These are phyloP conservation scores for Lacerta agilis DNA, from an alignment of 2,797 vertebrate genomes.

Conservation along the genomic window DNA sequence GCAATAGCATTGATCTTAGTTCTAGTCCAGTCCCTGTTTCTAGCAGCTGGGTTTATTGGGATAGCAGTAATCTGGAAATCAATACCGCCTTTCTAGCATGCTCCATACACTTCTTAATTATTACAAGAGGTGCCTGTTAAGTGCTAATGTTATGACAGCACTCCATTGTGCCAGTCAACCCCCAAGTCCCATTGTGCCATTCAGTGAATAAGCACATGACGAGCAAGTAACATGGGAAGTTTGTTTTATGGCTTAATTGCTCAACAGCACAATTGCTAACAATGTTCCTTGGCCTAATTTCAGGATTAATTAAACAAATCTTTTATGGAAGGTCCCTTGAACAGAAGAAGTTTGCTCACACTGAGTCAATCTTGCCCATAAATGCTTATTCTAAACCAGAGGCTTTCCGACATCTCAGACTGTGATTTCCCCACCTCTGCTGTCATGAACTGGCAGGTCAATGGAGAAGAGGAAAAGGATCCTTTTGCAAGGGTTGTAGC, in stretches of 20 bases:
- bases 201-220: constrained; percentile 12
- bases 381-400: background rate
- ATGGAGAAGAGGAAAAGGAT: no score
- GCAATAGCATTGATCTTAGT: constrained; percentile 18
- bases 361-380: background rate
- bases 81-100: background rate
- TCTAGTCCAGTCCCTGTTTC: background rate
- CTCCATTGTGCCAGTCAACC: constrained; percentile 20
- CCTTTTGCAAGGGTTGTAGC: no score
- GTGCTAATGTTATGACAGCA: constrained; percentile 32
- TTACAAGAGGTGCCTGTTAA: constrained; percentile 27
- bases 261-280: background rate
- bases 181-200: background rate
- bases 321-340: background rate
- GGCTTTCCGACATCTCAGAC: background rate
- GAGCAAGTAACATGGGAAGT: background rate
- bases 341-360: background rate
- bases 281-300: background rate
- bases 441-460: no score
- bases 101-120: constrained; percentile 27
- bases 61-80: constrained; percentile 6
- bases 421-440: no score
- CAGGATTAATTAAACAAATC: background rate
- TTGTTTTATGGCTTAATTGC: constrained; percentile 10
- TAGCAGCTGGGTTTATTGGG: constrained; percentile 10